Base-by-base conservation (phyloP, 2,888 invertebrate genomes). In the Drosophila basisetae region DNA sequence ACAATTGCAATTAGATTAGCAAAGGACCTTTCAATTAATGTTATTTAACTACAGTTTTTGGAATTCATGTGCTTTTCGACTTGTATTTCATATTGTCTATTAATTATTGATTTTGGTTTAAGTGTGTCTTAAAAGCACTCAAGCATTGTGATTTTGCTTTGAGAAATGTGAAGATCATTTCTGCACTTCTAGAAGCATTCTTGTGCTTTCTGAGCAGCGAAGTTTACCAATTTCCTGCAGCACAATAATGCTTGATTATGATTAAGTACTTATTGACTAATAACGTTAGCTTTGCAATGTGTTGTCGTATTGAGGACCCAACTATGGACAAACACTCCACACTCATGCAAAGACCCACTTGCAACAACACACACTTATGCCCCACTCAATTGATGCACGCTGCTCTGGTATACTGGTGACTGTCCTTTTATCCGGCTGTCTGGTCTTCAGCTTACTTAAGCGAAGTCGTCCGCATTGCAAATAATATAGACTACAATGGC, bases 401-500 rank as follows among this genome's bases (percentile, higher is more conserved):
- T 9, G 16, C 4, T 47, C 2, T 16, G 41, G 41, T 4, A 25
- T 25, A 28, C 5, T 41, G 10, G 18, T 28, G 6, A 25, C 1
- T 39, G 43, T 50, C 41, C 16, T 30, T 55, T 35, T 30, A 49
- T 33, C 35, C 22, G 18, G 16, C 13, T 18, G 18, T 43, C 52
- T 59, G 35, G 50, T 58, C 49, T 37, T 52, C 39, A 59, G 43
- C 35, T 31, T 39, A 55, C 52, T 69, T 56, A 55, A 68, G 50
- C 60, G 55, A 49, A 59, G 35, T 53, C 61, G 59, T 22, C 59
- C 49, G 63, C 53, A 54, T 47, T 41, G 43, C 54, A 58, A 72
- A 77, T 72, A 73, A 72, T 58, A 76, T 58, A 58, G 59, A 72
- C 61, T 77, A 64, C 67, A 56, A 63, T 47, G 13, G 41, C 58